Percentiles rank a stretch among this genome's conserved stretches.
These are phyloP conservation scores for Delphinapterus leucas DNA, from an alignment of 2,113 vertebrate species.

Conservation along the genomic window DNA sequence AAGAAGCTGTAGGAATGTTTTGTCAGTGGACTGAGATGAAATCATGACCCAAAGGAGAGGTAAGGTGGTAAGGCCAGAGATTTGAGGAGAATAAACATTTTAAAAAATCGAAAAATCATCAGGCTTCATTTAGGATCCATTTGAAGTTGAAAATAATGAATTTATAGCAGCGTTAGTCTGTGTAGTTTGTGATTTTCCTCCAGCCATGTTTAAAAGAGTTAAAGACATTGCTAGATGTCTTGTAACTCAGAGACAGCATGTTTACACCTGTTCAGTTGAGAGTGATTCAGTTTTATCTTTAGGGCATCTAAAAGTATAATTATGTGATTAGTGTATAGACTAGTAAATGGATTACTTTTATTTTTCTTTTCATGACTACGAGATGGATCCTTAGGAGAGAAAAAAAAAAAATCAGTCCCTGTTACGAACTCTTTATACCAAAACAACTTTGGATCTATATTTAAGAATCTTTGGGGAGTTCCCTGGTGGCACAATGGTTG, in stretches of 20 bases:
- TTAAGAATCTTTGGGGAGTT: neutral
- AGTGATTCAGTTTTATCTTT: neutral
- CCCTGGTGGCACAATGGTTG: no score
- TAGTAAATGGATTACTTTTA: neutral
- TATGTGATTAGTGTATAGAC: neutral
- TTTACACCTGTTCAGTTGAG: neutral
- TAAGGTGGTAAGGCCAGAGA: neutral
- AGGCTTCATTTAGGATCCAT: neutral
- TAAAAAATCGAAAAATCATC: neutral
- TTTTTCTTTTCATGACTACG: neutral
- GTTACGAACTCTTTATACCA: neutral
- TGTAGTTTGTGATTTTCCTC: neutral
- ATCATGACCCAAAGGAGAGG: neutral
- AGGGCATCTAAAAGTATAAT: neutral
- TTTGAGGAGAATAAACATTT: neutral
- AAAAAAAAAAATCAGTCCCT: neutral
- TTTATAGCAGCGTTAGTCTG: neutral
- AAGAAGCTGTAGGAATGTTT: neutral
- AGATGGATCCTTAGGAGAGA: neutral
- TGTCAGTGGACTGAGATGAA: neutral
- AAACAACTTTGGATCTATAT: neutral
- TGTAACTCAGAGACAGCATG: neutral
- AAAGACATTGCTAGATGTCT: neutral
- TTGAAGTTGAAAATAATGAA: neutral
- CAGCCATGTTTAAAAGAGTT: neutral